phyloP scores from a whole-genome alignment of 2,113 vertebrate genomes.

The Motacilla alba region DNA sequence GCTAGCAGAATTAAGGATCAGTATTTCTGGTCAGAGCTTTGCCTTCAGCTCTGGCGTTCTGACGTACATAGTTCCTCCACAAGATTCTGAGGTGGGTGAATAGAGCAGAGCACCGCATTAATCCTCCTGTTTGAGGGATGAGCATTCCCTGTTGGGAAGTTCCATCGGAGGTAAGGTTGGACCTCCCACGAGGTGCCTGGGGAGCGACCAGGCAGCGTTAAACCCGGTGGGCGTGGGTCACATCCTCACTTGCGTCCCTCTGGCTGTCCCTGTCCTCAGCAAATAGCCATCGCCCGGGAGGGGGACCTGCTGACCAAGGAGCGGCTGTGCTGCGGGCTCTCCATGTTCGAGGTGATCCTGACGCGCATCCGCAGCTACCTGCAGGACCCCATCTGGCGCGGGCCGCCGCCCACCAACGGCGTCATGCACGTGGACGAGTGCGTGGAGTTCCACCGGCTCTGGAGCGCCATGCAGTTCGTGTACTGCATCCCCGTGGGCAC shows the following conservation, averaged over 20 bases:
- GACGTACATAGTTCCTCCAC: neutral
- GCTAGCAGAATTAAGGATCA: conserved; percentile 6
- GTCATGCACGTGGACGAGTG: conserved; percentile 99
- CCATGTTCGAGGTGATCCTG: conserved; percentile 99
- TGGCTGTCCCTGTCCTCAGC: conserved; percentile 73
- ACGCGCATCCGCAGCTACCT: conserved; percentile 95
- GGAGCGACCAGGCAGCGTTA: neutral
- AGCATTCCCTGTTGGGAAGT: neutral
- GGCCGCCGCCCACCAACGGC: conserved; percentile 94
- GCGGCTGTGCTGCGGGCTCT: conserved; percentile 95
- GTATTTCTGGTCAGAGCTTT: conserved; percentile 33
- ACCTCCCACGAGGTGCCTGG: neutral
- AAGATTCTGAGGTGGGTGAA: neutral
- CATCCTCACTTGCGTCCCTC: neutral
- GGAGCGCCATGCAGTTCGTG: conserved; percentile 99
- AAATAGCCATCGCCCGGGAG: conserved; percentile 98
- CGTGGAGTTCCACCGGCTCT: conserved; percentile 96
- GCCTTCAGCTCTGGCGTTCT: neutral
- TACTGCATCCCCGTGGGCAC: conserved; percentile 98
- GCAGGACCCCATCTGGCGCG: conserved; percentile 95
- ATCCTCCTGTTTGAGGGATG: neutral
- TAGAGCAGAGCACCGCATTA: neutral
- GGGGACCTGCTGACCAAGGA: conserved; percentile 99
- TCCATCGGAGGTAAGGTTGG: conserved; percentile 30
- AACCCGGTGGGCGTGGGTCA: neutral